A percentile compares a stretch with the other conserved stretches of the same genome.
These are phyloP conservation scores for Bucorvus abyssinicus DNA, from an alignment of 2,797 vertebrate genomes.

Conservation along the genomic window DNA sequence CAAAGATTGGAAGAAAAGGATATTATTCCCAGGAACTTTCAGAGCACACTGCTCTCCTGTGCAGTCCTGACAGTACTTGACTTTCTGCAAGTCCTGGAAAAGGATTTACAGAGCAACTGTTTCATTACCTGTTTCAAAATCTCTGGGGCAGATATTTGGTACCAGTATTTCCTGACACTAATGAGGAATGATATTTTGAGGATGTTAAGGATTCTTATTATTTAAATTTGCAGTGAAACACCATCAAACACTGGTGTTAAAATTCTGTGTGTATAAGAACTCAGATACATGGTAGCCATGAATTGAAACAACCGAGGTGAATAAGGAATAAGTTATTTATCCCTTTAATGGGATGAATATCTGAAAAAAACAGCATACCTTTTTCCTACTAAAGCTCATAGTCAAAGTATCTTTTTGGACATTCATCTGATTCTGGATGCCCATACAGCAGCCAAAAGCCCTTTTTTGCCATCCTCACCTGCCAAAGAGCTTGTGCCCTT, in stretches of 20 bases:
- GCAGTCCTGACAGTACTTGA: neutral
- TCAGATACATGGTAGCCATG: neutral
- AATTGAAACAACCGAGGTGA: neutral
- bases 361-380: neutral
- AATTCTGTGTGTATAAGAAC: neutral
- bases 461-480: neutral
- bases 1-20: neutral
- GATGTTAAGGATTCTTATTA: neutral
- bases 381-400: neutral
- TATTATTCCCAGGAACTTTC: neutral
- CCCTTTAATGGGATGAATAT: neutral
- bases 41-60: neutral
- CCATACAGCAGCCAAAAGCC: neutral
- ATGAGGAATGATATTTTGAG: neutral
- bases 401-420: neutral
- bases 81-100: neutral
- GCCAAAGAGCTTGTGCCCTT: neutral
- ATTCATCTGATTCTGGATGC: neutral
- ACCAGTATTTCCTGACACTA: neutral
- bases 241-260: neutral
- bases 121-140: neutral
- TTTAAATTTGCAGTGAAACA: neutral
- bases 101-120: neutral
- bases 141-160: neutral
- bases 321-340: neutral